Evolutionary conservation across 2,113 vertebrate species (phyloP).

Genomic region (Paramormyrops kingsleyae): DNA sequence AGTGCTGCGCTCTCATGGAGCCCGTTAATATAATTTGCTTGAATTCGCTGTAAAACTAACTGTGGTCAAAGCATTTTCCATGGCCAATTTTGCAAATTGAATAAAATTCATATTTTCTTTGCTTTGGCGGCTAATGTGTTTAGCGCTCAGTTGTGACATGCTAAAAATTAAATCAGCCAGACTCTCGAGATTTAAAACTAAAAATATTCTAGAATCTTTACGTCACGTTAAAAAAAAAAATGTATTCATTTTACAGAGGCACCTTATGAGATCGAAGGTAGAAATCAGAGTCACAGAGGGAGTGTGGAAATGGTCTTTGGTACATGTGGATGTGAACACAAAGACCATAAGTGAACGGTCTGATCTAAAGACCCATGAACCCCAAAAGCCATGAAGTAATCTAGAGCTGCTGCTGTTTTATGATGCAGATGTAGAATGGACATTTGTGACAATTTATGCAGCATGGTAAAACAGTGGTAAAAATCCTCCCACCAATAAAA

Average conservation of each 20-base stretch:
- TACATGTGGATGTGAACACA: not conserved
- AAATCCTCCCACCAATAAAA: constrained; percentile 28
- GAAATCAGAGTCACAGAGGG: not conserved
- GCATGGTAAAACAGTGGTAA: constrained; percentile 25
- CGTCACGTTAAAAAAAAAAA: not conserved
- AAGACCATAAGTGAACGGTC: not conserved
- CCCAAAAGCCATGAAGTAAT: constrained; percentile 21
- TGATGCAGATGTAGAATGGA: constrained; percentile 17
- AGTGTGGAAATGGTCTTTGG: not conserved
- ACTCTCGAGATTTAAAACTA: not conserved
- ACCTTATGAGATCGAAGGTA: not conserved
- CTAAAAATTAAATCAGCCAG: not conserved
- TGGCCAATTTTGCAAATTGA: not conserved
- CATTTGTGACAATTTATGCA: constrained; percentile 28
- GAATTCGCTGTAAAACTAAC: not conserved
- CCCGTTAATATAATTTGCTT: not conserved
- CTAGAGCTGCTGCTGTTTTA: constrained; percentile 12
- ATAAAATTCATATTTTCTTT: not conserved
- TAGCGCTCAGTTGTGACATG: not conserved
- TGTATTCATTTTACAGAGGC: not conserved
- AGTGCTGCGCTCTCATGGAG: not conserved
- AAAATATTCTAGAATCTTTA: not conserved
- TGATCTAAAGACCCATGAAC: not conserved
- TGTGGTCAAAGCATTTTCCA: not conserved
- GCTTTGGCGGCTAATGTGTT: not conserved